These are phyloP conservation scores for Nothobranchius kuhntae DNA, from an alignment of 2,113 vertebrate species.

Conservation along the genomic window DNA sequence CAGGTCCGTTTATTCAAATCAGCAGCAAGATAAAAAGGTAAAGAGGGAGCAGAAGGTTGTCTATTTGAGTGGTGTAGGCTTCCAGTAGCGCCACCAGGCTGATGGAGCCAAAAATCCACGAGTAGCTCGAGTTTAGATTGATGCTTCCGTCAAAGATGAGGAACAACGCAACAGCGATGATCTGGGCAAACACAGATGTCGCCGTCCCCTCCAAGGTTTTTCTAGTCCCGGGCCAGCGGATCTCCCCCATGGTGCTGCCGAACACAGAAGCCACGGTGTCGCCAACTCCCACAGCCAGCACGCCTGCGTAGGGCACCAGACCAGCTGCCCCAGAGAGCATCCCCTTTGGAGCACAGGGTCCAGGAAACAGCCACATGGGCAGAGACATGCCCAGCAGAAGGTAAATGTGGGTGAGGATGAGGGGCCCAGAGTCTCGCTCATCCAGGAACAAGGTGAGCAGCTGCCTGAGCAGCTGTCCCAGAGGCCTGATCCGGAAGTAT, in stretches of 20 bases:
- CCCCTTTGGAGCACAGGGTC: conserved; percentile 86
- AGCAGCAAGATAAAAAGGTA: conserved; percentile 94
- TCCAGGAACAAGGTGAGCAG: conserved; percentile 92
- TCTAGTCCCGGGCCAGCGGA: conserved; percentile 95
- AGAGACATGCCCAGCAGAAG: conserved; percentile 94
- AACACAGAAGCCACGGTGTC: conserved; percentile 92
- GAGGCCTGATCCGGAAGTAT: conserved; percentile 91
- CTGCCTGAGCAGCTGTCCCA: conserved; percentile 87
- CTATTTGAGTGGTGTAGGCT: conserved; percentile 94
- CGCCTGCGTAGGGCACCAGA: conserved; percentile 90
- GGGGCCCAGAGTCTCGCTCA: conserved; percentile 92
- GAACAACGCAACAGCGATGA: conserved; percentile 93
- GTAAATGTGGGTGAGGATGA: conserved; percentile 97
- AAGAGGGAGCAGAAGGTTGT: conserved; percentile 94
- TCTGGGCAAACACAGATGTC: conserved; percentile 93
- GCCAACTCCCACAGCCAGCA: conserved; percentile 92
- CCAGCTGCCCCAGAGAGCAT: conserved; percentile 82
- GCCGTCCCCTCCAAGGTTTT: conserved; percentile 97
- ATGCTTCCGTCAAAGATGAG: conserved; percentile 90
- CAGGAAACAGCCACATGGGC: conserved; percentile 92
- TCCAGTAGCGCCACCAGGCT: conserved; percentile 91
- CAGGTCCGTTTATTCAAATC: conserved; percentile 74
- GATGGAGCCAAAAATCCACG: conserved; percentile 91
- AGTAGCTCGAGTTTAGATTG: conserved; percentile 90
- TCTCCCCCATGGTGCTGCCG: conserved; percentile 91